Base-by-base conservation (phyloP, 2,888 invertebrate species). In the Hydriomena furcata region DNA sequence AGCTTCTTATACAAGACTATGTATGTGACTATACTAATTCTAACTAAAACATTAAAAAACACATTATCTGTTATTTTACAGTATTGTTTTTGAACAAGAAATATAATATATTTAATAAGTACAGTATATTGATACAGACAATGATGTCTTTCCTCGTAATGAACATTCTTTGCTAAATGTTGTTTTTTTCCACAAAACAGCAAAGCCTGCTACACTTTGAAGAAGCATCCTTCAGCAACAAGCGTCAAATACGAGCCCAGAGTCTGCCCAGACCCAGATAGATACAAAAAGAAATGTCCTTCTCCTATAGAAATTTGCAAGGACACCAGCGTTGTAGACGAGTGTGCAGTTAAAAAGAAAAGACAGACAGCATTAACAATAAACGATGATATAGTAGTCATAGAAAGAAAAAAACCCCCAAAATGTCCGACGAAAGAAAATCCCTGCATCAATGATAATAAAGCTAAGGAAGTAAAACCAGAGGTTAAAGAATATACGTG, bases 401-500 rank as follows among this genome's bases (percentile, higher is more conserved):
- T 38, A 27, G 30, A 31, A 10, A 24, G 31, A 41, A 24, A 6
- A 5, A 41, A 34, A 20, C 53, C 53, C 0, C 49, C 48, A 28
- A 45, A 3, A 27, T 53, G 53, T 27, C 48, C 53, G n/a, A 1
- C 13, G 0, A 11, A 37, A 12, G 48, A 45, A 12, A 11, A 45
- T 3, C 44, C 40, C 1, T 53, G 53, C 10, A 6, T 12, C 0
- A 41, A 21, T 27, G 46, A 40, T 20, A 13, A 35, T 4, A 34
- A 46, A 25, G 38, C 38, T 30, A 27, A 35, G 2, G 13, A 7
- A 12, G 23, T 23, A 1, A 7, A 6, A 7, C 23, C 23, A 7
- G 23, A 23, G 8, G 27, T 10, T 7, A 32, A 32, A 8, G 7
- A 20, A 20, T 31, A 31, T 31, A 10, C 30, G 10, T 36, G 35